Base-by-base conservation (phyloP, 2,888 invertebrate genomes). In the Metellina segmentata region DNA sequence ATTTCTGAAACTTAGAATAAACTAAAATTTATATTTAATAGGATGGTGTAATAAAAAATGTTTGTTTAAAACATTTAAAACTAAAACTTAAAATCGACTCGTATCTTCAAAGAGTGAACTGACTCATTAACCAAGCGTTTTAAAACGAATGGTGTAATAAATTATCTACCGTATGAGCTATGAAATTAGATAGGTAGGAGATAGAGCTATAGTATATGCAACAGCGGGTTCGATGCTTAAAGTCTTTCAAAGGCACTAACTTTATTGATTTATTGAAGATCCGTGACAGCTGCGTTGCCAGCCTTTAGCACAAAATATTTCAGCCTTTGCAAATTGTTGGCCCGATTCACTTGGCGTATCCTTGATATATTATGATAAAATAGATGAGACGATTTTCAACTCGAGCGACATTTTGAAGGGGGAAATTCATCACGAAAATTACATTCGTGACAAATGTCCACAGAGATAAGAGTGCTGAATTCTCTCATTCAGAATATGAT, bases 281-380 rank as follows among this genome's bases (percentile, higher is more conserved):
- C 19, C 52, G 52, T 78, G 52, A 52, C 78, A 78, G 78, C 52
- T 78, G 52, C 19, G 53, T 78, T 53, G 52, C 78, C 6, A 9
- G 16, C 51, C 52, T 78, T 52, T n/a, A 78, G 52, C 78, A 78
- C 78, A 52, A 20, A 53, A 78, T 78, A 52, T 52, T 78, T 52
- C n/a, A n/a, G 52, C 20, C 78, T 78, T 52, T 52, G 52, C 61
- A 78, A 78, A 78, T 78, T 78, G 78, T 52, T 52, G 78, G 52
- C 52, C n/a, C 78, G 8, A 78, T 75, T 78, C 51, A 78, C 78
- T 78, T 52, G 52, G 52, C 52, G 52, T 19, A n/a, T 52, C 78
- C 19, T 19, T 19, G 52, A 52, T 78, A 51, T 20, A 19, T 78
- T 78, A 75, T 13, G 72, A 7, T 53, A 78, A 19, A 52, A 78